Evolutionary conservation across 2,113 vertebrate genomes (phyloP), one percentile per base, ranked within the genome.

Genomic region (Pelobates fuscus): DNA sequence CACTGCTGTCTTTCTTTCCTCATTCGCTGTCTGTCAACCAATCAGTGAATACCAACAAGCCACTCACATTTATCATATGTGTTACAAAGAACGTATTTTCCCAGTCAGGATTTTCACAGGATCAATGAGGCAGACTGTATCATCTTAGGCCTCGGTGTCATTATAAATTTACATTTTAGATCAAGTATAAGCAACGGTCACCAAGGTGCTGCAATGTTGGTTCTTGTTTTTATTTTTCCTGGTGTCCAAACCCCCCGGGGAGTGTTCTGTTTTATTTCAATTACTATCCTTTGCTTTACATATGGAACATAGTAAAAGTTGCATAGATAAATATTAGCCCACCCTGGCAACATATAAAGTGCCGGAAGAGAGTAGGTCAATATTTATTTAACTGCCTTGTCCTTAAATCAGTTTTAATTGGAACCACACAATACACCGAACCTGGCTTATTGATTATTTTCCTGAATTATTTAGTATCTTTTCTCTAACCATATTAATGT

Each of bases 391-490:
- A 67, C 55, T 44, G 32, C 17, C 55, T 68, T 44, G 23, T 49
- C 64, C 63, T 60, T 49, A 60, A 68, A 67, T 67, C 73, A 49
- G 32, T 20, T 67, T 41, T 61, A 67, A 61, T 67, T 29, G n/a
- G 41, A 18, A 21, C 3, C 54, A 29, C 52, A 37, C 64, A 15
- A 49, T 27, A 18, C 24, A 5, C 30, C 1, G 71, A 41, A 4
- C 64, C 41, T 23, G 1, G 2, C 30, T 17, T 66, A 75, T 59
- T 59, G 72, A 75, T 75, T 57, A 70, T 20, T n/a, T 25, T 7
- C 25, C 54, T 76, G 64, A 67, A 76, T 76, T 76, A 76, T 76
- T 76, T 76, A 67, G 54, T 23, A 46, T 23, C 52, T 49, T 59
- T 71, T 75, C 54, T 26, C 63, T 3, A 12, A 6, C 58, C 26